Conservation (phyloP, 2,888 invertebrate species). For the Sinelater perroti region DNA sequence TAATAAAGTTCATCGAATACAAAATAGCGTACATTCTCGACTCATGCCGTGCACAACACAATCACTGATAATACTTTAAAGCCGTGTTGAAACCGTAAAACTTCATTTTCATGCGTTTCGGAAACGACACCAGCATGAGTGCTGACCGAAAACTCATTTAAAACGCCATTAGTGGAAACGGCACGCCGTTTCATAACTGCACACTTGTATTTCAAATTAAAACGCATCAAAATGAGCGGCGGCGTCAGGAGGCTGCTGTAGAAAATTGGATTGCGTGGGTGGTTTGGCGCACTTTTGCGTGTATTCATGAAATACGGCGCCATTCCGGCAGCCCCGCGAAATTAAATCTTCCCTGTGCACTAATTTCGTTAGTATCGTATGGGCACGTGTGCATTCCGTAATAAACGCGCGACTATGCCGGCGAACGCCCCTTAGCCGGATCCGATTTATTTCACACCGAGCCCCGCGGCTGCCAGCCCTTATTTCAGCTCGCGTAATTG, state of each 20-base stretch:
- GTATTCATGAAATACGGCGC: constrained; percentile 6
- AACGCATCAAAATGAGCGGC: constrained; percentile 13
- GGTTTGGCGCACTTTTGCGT: not conserved
- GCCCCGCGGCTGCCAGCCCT: not conserved
- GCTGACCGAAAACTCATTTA: constrained; percentile 19
- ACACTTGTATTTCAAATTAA: constrained; percentile 17
- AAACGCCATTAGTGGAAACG: constrained; percentile 21
- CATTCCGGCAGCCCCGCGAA: constrained; percentile 2
- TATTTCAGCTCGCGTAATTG: not conserved
- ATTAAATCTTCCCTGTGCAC: constrained; percentile 13
- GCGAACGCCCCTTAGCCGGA: constrained; percentile 2
- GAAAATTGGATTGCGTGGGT: constrained; percentile 9
- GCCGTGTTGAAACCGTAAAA: constrained; percentile 11
- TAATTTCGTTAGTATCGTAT: constrained; percentile 13
- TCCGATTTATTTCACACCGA: not conserved
- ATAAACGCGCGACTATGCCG: constrained; percentile 4
- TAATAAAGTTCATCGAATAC: constrained; percentile 13
- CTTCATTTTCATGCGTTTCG: constrained; percentile 20
- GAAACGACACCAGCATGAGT: constrained; percentile 10
- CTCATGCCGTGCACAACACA: constrained; percentile 11
- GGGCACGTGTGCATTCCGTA: constrained; percentile 1
- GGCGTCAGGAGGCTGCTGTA: not conserved
- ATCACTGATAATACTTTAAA: constrained; percentile 20
- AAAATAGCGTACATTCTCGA: constrained; percentile 2
- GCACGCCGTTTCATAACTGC: constrained; percentile 15